These are phyloP conservation scores for Lepus americanus DNA, from an alignment of 2,113 vertebrate genomes.

Conservation along the genomic window DNA sequence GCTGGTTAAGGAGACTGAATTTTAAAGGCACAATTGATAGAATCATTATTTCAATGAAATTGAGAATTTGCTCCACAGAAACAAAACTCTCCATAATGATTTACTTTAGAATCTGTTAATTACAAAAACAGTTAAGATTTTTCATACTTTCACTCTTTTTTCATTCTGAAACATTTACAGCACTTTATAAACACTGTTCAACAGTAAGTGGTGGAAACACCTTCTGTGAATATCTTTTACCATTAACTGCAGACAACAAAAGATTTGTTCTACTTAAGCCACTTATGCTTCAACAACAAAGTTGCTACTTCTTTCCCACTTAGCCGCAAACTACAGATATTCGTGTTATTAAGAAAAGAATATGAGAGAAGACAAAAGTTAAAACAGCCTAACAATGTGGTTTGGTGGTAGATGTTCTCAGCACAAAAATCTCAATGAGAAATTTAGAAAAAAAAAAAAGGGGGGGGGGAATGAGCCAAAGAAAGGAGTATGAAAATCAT, in stretches of 20 bases:
- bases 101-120: neutral
- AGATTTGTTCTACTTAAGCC: neutral
- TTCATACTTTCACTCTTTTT: neutral
- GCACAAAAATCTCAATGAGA: constrained; percentile 25
- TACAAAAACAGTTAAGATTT: neutral
- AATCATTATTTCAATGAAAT: neutral
- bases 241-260: constrained; percentile 29
- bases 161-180: neutral
- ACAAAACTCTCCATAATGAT: neutral
- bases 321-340: constrained; percentile 55
- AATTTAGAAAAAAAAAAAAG: neutral
- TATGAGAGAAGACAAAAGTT: constrained; percentile 30
- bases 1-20: neutral
- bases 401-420: constrained; percentile 48
- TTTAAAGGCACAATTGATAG: neutral
- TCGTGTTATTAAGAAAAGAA: constrained; percentile 38
- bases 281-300: constrained; percentile 60
- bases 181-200: constrained; percentile 8
- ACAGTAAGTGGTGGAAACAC: neutral
- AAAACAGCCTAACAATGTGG: neutral
- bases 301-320: constrained; percentile 49
- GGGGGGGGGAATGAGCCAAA: neutral
- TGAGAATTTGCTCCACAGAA: constrained; percentile 9
- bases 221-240: constrained; percentile 3
- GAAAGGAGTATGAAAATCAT: neutral